Conservation (phyloP, 92 coral and sea anemone species). For the Ricordea florida region DNA sequence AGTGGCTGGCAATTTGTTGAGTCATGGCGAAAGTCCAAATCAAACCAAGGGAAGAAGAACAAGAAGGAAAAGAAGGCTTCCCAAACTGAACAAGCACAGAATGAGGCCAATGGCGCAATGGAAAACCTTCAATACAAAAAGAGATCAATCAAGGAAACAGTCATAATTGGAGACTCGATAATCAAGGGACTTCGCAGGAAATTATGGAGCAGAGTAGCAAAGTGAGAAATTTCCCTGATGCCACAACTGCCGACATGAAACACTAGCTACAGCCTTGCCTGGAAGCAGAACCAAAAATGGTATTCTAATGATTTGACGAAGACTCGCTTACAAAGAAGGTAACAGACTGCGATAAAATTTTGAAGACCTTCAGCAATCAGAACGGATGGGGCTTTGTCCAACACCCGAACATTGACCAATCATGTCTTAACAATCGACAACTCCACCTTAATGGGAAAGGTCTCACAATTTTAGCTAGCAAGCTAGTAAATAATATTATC, state of each 20-base stretch:
- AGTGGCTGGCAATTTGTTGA: slow-evolving; percentile 3
- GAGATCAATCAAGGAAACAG: not conserved
- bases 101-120: not conserved
- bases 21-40: not conserved
- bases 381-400: slow-evolving; percentile 19
- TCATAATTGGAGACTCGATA: slow-evolving; percentile 23
- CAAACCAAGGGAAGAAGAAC: slow-evolving; percentile 14
- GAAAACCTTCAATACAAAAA: not conserved
- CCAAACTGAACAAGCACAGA: not conserved
- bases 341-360: slow-evolving; percentile 10
- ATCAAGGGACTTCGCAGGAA: slow-evolving; percentile 16
- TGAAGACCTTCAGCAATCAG: not conserved
- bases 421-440: slow-evolving; percentile 21
- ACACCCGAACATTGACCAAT: slow-evolving; percentile 9
- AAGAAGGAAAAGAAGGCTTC: not conserved
- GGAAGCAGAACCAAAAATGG: not conserved
- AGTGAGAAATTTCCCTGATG: not conserved
- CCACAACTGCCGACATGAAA: not conserved
- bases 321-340: slow-evolving; percentile 1
- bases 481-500: slow-evolving; percentile 9
- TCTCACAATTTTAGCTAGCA: slow-evolving; percentile 39
- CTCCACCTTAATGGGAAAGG: slow-evolving; percentile 49
- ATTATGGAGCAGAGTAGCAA: not conserved
- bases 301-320: slow-evolving; percentile 3
- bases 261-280: not conserved